Evolutionary conservation across 2,113 vertebrate genomes (phyloP).

Genomic region (Axis porcinus): DNA sequence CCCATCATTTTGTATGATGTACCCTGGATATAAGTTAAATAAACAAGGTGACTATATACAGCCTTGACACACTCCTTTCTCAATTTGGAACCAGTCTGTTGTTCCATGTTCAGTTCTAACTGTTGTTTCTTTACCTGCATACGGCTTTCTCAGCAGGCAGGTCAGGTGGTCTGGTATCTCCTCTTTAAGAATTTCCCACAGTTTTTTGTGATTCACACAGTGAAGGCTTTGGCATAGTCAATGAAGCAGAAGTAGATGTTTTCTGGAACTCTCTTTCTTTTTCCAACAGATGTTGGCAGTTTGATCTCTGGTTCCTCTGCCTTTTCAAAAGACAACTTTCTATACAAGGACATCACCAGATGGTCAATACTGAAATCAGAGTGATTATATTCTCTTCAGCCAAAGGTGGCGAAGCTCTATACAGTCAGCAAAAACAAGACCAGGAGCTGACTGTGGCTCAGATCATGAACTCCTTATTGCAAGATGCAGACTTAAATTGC

Average conservation of each 20-base stretch:
- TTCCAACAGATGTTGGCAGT: neutral
- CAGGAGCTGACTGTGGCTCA: fast-evolving
- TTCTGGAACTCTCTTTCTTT: neutral
- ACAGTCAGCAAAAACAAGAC: neutral
- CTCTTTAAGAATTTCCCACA: neutral
- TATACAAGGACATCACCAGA: neutral
- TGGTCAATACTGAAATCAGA: neutral
- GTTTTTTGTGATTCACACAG: neutral
- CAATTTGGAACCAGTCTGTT: neutral
- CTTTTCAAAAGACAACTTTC: neutral
- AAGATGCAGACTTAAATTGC: neutral
- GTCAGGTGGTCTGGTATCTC: neutral
- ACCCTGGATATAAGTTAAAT: neutral
- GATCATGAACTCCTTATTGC: neutral
- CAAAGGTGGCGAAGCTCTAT: neutral
- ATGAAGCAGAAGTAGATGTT: neutral
- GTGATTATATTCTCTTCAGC: neutral
- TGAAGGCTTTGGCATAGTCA: neutral
- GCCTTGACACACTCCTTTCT: neutral
- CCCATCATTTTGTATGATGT: neutral
- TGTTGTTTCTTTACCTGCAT: neutral
- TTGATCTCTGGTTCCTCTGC: neutral
- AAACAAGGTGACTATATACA: neutral
- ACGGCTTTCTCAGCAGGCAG: neutral
- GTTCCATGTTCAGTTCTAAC: neutral